phyloP scores from a whole-genome alignment of 1,140 invertebrate species.

The Sogatella furcifera region DNA sequence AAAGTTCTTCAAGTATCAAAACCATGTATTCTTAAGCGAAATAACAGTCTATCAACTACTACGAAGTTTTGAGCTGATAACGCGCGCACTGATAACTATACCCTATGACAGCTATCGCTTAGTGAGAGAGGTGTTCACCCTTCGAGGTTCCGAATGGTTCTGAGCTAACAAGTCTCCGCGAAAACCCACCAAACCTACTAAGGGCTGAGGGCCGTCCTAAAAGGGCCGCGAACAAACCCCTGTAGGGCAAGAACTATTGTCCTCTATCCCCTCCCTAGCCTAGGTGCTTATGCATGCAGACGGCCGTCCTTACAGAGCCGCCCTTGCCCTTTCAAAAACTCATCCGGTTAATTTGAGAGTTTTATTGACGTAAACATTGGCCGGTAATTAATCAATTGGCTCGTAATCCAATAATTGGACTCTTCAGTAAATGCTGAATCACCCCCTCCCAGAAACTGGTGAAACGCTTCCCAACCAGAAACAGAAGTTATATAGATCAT shows the following conservation, averaged over 20 bases:
- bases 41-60: too few relatives aligned
- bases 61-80: too few relatives aligned
- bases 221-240: not conserved
- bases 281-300: not conserved
- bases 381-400: slow-evolving; percentile 12
- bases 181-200: not conserved
- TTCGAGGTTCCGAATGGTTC: too few relatives aligned
- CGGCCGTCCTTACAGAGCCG: not conserved
- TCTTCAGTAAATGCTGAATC: slow-evolving; percentile 10
- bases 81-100: too few relatives aligned
- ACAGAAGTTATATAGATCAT: too few relatives aligned
- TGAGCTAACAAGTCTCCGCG: not conserved
- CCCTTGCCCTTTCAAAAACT: slow-evolving; percentile 13
- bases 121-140: too few relatives aligned
- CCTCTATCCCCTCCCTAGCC: not conserved
- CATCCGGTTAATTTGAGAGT: slow-evolving; percentile 16
- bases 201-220: not conserved
- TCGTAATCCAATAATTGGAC: not conserved
- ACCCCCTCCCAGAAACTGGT: not conserved
- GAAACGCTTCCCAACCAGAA: too few relatives aligned
- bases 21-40: too few relatives aligned
- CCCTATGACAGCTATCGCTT: too few relatives aligned
- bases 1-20: too few relatives aligned
- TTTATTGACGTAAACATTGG: slow-evolving; percentile 16
- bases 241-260: not conserved